Base-by-base conservation (phyloP, 2,888 invertebrate genomes). In the Pristionchus entomophagus region DNA sequence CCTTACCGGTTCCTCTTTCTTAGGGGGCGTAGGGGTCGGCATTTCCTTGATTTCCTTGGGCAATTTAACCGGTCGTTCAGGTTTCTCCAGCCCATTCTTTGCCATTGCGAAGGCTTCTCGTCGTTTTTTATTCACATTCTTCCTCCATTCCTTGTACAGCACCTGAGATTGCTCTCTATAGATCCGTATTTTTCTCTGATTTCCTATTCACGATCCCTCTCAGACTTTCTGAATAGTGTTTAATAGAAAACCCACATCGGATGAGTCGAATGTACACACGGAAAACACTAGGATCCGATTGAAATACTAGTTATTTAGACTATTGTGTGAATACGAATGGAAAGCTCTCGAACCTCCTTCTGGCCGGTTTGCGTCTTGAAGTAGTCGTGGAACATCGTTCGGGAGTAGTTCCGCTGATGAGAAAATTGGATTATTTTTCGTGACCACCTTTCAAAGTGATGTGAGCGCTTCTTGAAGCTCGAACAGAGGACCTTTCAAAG, bases 331-430 rank as follows among this genome's bases (percentile, higher is more conserved):
- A n/a, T n/a, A n/a, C n/a, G n/a, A n/a, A n/a, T n/a, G n/a, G 45
- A 45, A 45, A 45, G 14, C 45, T 45, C 45, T 45, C 38, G 1
- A 38, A 73, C 73, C 73, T 73, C 73, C 41, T 73, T 73, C 45
- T 73, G 41, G 38, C 73, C 73, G 14, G 26, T 17, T 73, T 73
- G 73, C 73, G 73, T 73, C 41, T 73, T 73, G 41, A 73, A 73
- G 41, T 73, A 73, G 26, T 73, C 73, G n/a, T 73, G 73, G 41
- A 73, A 73, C 73, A 73, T 73, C 41, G 73, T 73, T 10, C 73
- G 73, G 41, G 73, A 73, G 73, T 73, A 73, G 73, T 73, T 73
- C 12, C 73, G 73, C 73, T 73, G 73, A 65, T 35, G 35, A 29
- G 19, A 32, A 38, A 73, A 73, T 35, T 73, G 32, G 26, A 41